Conservation (phyloP, 2,113 vertebrate species). For the Gymnorhina tibicen region DNA sequence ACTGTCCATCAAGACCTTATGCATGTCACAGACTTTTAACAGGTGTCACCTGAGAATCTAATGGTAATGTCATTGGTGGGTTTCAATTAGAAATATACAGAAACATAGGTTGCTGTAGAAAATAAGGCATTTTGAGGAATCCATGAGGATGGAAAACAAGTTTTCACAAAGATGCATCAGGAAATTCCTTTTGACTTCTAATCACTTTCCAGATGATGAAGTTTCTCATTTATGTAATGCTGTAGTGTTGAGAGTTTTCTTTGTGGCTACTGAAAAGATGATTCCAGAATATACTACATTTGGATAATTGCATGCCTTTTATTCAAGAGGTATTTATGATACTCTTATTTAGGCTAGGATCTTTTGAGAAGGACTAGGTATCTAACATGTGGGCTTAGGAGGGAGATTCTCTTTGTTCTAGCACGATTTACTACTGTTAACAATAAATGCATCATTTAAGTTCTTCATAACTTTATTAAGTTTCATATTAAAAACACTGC, state of each 20-base stretch:
- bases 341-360: not conserved
- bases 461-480: not conserved
- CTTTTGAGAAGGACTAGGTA: not conserved
- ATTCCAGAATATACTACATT: not conserved
- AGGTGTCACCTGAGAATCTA: not conserved
- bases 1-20: not conserved
- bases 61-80: not conserved
- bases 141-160: not conserved
- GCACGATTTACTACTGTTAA: not conserved
- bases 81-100: not conserved
- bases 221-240: not conserved
- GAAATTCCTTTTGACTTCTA: not conserved
- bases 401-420: not conserved
- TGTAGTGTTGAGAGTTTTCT: not conserved
- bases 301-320: not conserved
- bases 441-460: not conserved
- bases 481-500: not conserved
- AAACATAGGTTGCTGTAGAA: not conserved
- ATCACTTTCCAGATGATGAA: not conserved
- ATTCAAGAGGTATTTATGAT: not conserved
- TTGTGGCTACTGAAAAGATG: not conserved
- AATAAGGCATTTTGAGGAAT: not conserved
- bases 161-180: not conserved
- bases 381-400: not conserved
- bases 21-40: not conserved